A percentile compares a stretch with the other conserved stretches of the same genome.
Evolutionary conservation across 2,113 vertebrate species (phyloP).

Genomic region (Rhabdornis inornatus): DNA sequence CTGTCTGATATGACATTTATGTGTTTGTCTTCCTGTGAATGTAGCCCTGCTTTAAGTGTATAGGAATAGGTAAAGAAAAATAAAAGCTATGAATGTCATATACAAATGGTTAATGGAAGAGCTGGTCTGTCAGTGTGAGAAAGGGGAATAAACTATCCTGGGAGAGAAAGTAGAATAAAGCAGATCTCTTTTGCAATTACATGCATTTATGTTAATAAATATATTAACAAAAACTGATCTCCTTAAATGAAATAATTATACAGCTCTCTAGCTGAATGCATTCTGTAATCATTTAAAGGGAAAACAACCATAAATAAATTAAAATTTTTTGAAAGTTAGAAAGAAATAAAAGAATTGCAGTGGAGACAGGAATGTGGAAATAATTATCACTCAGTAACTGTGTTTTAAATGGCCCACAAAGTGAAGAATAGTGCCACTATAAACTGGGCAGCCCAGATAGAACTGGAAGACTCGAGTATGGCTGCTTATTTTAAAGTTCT

Average conservation of each 20-base stretch:
- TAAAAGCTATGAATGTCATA: neutral
- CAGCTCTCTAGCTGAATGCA: neutral
- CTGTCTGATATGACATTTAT: neutral
- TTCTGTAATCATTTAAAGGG: neutral
- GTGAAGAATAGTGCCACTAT: neutral
- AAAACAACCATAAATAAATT: neutral
- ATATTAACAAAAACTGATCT: neutral
- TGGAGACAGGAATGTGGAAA: neutral
- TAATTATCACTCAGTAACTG: neutral
- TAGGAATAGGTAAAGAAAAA: neutral
- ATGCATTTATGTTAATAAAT: neutral
- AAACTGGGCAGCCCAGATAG: neutral
- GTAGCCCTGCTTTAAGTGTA: neutral
- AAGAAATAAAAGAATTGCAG: neutral
- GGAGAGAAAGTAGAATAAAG: neutral
- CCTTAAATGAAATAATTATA: neutral
- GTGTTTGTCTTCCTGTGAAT: neutral
- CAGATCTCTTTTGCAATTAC: neutral
- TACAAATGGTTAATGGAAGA: neutral
- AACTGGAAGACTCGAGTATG: neutral
- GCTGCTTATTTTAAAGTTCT: neutral
- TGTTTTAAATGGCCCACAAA: neutral
- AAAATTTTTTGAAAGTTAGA: neutral
- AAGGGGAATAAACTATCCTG: neutral
- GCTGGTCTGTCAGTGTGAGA: neutral